Base-by-base conservation (phyloP, 2,113 vertebrate species). In the Sardina pilchardus region DNA sequence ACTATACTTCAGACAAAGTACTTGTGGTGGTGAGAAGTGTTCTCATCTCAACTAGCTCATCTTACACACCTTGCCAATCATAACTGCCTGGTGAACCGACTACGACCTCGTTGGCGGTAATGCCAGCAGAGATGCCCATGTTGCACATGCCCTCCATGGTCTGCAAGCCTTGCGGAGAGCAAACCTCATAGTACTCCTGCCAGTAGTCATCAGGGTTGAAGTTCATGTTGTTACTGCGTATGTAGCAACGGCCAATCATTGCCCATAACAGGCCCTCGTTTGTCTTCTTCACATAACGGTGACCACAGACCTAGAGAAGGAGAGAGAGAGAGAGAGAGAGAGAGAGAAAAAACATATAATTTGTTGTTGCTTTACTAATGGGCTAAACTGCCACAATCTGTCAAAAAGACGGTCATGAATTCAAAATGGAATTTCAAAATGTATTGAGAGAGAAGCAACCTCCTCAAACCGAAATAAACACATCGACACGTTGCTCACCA, bases 211-310 rank as follows among this genome's bases (percentile, higher is more conserved):
- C 39, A 0, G 89, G 34, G 6, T 97, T 56, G 1, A 93, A 94
- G 3, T 48, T 24, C 0, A 97, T 92, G 93, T 98, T 91, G 0
- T 96, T 97, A 85, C 97, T 96, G 36, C 95, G 92, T 85, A 99
- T 91, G 1, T 95, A 98, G 90, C 97, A 99, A 16, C 91, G 95
- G 1, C 98, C 98, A 59, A 98, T 97, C 97, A 99, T 98, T 47
- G 96, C 96, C 4, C 95, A 90, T 86, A 96, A 94, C 0, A 93
- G 92, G 82, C 94, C 93, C 0, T 78, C 87, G 0, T 96, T 96
- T 0, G 96, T 96, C 90, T 95, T 93, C 85, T 93, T 93, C 12
- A 90, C 56, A 1, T 94, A 95, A 0, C 94, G 94, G 88, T 95
- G 95, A 16, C 93, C 94, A 43, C 95, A 95, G 0, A 83, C 91